Evolutionary conservation across 2,888 invertebrate genomes (phyloP).

Genomic region (Ophioninae sp.): DNA sequence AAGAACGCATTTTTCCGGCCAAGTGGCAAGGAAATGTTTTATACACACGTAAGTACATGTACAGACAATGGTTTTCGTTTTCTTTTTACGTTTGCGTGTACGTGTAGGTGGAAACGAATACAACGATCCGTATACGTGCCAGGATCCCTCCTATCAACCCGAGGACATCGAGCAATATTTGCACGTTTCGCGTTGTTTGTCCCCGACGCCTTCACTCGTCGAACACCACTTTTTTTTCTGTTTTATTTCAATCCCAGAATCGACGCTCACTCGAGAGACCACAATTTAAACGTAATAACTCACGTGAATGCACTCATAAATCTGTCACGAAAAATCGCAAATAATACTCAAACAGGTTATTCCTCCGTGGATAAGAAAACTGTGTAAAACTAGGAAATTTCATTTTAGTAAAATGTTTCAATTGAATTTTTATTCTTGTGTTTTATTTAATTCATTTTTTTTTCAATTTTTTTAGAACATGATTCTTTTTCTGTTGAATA

Average conservation of each 20-base stretch:
- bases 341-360: neutral
- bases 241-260: slow-evolving; percentile 38
- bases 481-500: too few relatives aligned
- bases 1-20: slow-evolving; percentile 26
- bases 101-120: neutral
- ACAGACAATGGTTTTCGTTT: neutral
- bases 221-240: slow-evolving; percentile 45
- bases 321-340: neutral
- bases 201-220: slow-evolving; percentile 48
- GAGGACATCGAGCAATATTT: slow-evolving; percentile 59
- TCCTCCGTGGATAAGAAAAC: neutral
- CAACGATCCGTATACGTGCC: neutral
- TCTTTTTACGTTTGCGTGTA: neutral
- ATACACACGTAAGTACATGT: neutral
- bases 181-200: slow-evolving; percentile 64
- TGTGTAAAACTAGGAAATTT: neutral
- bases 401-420: neutral
- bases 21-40: neutral
- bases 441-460: too few relatives aligned
- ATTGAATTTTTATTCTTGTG: too few relatives aligned
- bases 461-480: too few relatives aligned
- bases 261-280: slow-evolving; percentile 1
- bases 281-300: neutral
- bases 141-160: slow-evolving; percentile 23
- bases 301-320: neutral